Evolutionary conservation across 2,113 vertebrate genomes (phyloP), one percentile per base, ranked within the genome.

Genomic region (Chamaetylas fuelleborni): DNA sequence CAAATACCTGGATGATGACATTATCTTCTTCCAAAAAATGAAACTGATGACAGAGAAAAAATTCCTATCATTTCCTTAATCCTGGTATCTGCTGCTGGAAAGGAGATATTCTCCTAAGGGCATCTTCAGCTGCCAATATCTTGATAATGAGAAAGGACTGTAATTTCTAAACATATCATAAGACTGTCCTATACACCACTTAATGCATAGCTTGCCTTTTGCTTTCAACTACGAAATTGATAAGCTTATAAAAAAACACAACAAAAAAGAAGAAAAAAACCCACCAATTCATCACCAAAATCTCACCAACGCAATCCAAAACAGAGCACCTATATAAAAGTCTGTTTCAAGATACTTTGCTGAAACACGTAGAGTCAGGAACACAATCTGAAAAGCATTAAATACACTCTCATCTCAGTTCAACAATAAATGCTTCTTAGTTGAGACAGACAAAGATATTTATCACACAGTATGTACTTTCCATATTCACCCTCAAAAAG

Each of bases 231-330:
- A 42, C 18, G 42, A 7, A 76, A 64, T 8, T 31, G 7, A n/a
- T 12, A 70, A 26, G 8, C 5, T 16, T 3, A 20, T 53, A 56
- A 62, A 69, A 81, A 69, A 81, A 7, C 4, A 36, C 20, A 34
- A 5, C 5, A 54, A 70, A 47, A 42, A 24, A 17, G 5, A 28
- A 36, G 7, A 3, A 34, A 26, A 61, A n/a, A 22, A 0, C 4
- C 8, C 15, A 38, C 31, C 15, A 45, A 70, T 56, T 12, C 4
- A 9, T 13, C 42, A 50, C 13, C 16, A 47, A 69, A 78, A 73
- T 28, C 56, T 57, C 25, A 56, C 3, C 18, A 67, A 50, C 3
- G 3, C 38, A 80, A 36, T 34, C 19, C 31, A 80, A 70, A 76
- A 28, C 13, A 61, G 26, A 86, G 26, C 8, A 50, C 6, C 13